phyloP scores from a whole-genome alignment of 2,113 vertebrate genomes.

The Corvus cornix region DNA sequence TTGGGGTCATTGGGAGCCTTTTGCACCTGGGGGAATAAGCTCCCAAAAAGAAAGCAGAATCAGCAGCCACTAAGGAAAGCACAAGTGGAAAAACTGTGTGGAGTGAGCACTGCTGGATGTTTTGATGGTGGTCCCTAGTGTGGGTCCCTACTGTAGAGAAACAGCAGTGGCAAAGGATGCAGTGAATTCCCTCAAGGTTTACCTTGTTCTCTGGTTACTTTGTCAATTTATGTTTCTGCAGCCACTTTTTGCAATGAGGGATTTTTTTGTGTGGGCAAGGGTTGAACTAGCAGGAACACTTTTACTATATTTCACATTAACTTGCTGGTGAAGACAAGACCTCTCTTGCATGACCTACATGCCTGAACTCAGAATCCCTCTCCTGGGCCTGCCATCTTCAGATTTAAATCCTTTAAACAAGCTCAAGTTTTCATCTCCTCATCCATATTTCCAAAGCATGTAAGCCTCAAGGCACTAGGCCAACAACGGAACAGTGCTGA shows the following conservation, averaged over 20 bases:
- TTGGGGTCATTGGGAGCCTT: background rate
- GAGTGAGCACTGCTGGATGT: background rate
- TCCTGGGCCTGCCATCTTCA: constrained; percentile 55
- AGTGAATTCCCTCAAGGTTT: background rate
- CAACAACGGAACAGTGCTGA: constrained; percentile 50
- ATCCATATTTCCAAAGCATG: constrained; percentile 56
- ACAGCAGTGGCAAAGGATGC: background rate
- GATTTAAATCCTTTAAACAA: constrained; percentile 58
- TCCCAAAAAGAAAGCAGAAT: background rate
- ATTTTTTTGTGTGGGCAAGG: background rate
- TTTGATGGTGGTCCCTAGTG: background rate
- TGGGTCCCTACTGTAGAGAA: background rate
- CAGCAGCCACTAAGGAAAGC: background rate
- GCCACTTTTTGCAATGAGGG: background rate
- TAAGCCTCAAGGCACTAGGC: constrained; percentile 57
- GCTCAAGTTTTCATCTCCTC: constrained; percentile 56
- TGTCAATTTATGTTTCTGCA: constrained; percentile 3
- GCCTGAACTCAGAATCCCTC: constrained; percentile 45
- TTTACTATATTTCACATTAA: constrained; percentile 24
- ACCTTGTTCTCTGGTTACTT: background rate
- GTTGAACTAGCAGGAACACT: constrained; percentile 22
- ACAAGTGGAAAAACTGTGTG: background rate
- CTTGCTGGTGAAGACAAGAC: constrained; percentile 47
- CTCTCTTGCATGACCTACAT: constrained; percentile 37
- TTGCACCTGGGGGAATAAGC: background rate